Evolutionary conservation across 2,113 vertebrate genomes (phyloP).

Genomic region (Apodemus speciosus): DNA sequence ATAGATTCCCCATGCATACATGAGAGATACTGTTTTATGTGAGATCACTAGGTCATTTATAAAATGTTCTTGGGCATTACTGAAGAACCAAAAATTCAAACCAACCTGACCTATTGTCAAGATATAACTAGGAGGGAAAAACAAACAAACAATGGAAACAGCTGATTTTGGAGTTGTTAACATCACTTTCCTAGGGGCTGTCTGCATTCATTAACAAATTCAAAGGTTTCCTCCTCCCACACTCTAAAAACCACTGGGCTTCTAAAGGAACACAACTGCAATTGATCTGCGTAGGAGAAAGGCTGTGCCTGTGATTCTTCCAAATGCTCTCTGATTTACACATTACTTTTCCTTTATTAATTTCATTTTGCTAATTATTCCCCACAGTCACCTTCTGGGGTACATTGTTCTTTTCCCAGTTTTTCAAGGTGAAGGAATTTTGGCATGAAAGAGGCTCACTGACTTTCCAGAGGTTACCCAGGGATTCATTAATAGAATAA

Average conservation of each 20-base stretch:
- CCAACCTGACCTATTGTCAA: not conserved
- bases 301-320: not conserved
- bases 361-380: conserved; percentile 68
- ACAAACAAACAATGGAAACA: not conserved
- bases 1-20: not conserved
- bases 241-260: not conserved
- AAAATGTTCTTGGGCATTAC: not conserved
- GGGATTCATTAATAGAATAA: conserved; percentile 73
- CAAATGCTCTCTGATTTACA: conserved; percentile 35
- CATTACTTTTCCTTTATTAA: conserved; percentile 49
- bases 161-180: not conserved
- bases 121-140: not conserved
- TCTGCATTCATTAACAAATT: not conserved
- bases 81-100: not conserved
- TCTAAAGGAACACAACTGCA: not conserved
- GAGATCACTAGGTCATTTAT: not conserved
- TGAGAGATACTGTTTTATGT: not conserved
- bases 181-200: not conserved
- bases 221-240: not conserved
- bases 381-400: conserved; percentile 14
- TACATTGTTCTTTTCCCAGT: conserved; percentile 49
- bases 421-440: conserved; percentile 67
- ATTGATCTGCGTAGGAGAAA: not conserved
- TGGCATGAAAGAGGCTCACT: conserved; percentile 46
- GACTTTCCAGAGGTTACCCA: conserved; percentile 68